Evolutionary conservation across 2,113 vertebrate genomes (phyloP).

Genomic region (Scalopus aquaticus): DNA sequence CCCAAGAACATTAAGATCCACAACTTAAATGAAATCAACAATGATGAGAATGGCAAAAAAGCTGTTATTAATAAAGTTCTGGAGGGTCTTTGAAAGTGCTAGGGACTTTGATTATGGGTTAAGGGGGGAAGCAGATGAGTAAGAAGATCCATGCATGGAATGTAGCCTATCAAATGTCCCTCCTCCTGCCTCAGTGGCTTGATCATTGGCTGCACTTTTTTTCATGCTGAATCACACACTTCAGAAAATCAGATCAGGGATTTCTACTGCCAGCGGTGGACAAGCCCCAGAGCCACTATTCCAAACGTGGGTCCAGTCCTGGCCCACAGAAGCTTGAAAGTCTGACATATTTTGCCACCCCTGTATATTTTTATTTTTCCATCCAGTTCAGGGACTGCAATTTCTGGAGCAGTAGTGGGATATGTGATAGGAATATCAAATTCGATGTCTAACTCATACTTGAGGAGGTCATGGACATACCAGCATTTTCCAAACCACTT

Average conservation of each 20-base stretch:
- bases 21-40: neutral
- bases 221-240: slow-evolving; percentile 91
- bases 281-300: slow-evolving; percentile 93
- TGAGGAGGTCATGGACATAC: slow-evolving; percentile 94
- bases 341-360: slow-evolving; percentile 95
- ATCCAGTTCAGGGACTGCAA: slow-evolving; percentile 93
- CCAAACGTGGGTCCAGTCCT: slow-evolving; percentile 95
- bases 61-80: neutral
- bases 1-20: neutral
- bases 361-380: slow-evolving; percentile 97
- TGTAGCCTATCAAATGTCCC: neutral
- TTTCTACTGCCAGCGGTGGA: slow-evolving; percentile 94
- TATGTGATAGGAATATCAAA: slow-evolving; percentile 95
- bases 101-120: neutral
- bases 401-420: slow-evolving; percentile 92
- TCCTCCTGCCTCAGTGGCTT: slow-evolving; percentile 39
- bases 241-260: slow-evolving; percentile 93
- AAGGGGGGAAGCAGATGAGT: too few relatives aligned
- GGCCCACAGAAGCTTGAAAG: slow-evolving; percentile 94
- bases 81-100: neutral
- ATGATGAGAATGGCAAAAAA: neutral
- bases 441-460: slow-evolving; percentile 94
- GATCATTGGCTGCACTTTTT: slow-evolving; percentile 81
- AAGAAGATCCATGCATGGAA: too few relatives aligned
- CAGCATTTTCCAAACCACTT: slow-evolving; percentile 96